Percentiles rank a stretch among this genome's conserved stretches.
phyloP scores from a whole-genome alignment of 2,797 vertebrate species.

The Sternarchorhynchus goeldii region DNA sequence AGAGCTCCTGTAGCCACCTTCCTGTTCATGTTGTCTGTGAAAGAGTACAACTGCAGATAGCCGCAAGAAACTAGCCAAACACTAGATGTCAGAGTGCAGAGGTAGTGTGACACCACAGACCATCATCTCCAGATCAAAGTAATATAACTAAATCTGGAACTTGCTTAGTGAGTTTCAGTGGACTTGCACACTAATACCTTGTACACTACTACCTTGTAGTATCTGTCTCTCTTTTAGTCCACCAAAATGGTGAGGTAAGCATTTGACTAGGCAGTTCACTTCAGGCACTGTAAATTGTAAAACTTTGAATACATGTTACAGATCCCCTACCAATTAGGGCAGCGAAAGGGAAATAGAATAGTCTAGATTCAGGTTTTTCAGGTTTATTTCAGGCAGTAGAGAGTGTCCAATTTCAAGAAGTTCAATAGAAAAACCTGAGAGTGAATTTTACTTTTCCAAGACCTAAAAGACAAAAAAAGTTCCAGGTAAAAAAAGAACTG shows the following conservation, averaged over 20 bases:
- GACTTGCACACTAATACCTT: neutral
- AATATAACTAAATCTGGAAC: neutral
- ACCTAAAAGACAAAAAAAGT: neutral
- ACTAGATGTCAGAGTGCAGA: slow-evolving; percentile 16
- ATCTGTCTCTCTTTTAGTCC: too few relatives aligned
- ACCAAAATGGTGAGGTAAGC: too few relatives aligned
- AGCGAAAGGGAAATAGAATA: neutral
- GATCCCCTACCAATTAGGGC: neutral
- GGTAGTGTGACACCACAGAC: neutral
- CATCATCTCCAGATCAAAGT: neutral
- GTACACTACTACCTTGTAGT: too few relatives aligned
- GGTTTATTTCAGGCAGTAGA: slow-evolving; percentile 31
- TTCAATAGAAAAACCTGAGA: slow-evolving; percentile 8
- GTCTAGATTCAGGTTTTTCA: slow-evolving; percentile 29
- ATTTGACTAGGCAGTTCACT: neutral
- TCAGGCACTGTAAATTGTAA: neutral
- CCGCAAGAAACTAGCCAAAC: neutral
- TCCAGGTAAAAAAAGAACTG: neutral
- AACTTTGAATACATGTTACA: neutral
- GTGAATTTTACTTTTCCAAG: neutral
- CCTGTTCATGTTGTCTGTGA: neutral
- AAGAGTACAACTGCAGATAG: neutral
- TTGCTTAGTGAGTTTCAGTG: neutral
- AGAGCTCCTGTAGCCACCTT: neutral
- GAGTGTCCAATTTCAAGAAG: slow-evolving; percentile 29